A percentile compares a stretch with the other conserved stretches of the same genome.
phyloP scores from a whole-genome alignment of 1,140 invertebrate genomes.

The Palaemon carinicauda region DNA sequence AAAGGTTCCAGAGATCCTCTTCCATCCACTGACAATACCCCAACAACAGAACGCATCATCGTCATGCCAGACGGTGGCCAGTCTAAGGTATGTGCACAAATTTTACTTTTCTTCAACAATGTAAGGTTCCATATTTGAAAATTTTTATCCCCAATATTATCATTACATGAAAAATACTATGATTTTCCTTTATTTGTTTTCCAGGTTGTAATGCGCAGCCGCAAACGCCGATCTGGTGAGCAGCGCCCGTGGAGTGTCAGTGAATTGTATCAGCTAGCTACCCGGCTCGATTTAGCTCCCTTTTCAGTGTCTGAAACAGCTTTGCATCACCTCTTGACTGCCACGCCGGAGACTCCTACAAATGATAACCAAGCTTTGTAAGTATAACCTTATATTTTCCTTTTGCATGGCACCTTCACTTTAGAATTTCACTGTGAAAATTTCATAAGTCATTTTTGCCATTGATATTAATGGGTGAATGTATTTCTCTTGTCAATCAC shows the following conservation, averaged over 20 bases:
- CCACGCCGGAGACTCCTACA: conserved; percentile 58
- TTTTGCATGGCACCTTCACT: neutral
- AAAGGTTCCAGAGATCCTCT: conserved; percentile 35
- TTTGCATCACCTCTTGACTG: conserved; percentile 76
- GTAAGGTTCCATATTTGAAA: too few relatives aligned
- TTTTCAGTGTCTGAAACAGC: conserved; percentile 87
- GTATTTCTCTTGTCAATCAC: neutral
- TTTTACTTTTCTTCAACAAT: neutral
- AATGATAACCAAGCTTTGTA: conserved; percentile 49
- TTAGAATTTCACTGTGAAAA: too few relatives aligned
- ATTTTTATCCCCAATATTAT: too few relatives aligned
- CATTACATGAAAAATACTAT: too few relatives aligned
- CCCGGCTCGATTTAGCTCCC: conserved; percentile 67
- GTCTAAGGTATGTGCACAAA: conserved; percentile 4
- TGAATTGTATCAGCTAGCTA: conserved; percentile 76
- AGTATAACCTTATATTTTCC: neutral
- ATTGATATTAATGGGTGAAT: neutral
- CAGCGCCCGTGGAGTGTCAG: conserved; percentile 84
- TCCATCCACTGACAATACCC: conserved; percentile 59
- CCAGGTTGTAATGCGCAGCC: conserved; percentile 67
- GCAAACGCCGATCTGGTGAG: conserved; percentile 66
- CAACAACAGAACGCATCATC: conserved; percentile 50
- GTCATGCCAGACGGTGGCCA: conserved; percentile 4
- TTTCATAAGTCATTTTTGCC: neutral
- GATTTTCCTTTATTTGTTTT: neutral